These are phyloP conservation scores for Carassius carassius DNA, from an alignment of 2,113 vertebrate species.

Conservation along the genomic window DNA sequence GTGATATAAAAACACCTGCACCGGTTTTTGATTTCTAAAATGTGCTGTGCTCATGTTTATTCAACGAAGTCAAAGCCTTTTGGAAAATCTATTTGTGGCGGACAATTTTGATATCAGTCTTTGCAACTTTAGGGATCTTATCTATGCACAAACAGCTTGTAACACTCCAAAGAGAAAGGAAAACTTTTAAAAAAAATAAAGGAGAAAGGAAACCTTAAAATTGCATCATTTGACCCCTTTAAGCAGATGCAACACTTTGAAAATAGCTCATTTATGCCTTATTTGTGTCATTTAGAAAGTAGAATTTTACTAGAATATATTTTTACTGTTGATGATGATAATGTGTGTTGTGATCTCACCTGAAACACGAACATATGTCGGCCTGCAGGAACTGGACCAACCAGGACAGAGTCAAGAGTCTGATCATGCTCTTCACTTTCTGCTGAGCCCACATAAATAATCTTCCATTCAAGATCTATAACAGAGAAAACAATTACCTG, in stretches of 20 bases:
- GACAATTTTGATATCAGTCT: too few relatives aligned
- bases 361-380: constrained; percentile 94
- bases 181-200: too few relatives aligned
- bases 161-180: too few relatives aligned
- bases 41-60: too few relatives aligned
- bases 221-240: too few relatives aligned
- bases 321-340: background rate
- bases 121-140: too few relatives aligned
- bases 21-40: too few relatives aligned
- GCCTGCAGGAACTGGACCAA: constrained; percentile 89
- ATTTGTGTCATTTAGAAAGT: background rate
- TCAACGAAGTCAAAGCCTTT: too few relatives aligned
- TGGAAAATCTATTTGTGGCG: too few relatives aligned
- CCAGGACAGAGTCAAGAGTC: constrained; percentile 87
- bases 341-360: constrained; percentile 67
- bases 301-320: background rate
- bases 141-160: too few relatives aligned
- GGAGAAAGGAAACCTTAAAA: too few relatives aligned
- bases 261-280: background rate
- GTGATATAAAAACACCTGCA: too few relatives aligned
- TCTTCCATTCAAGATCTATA: constrained; percentile 91
- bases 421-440: constrained; percentile 93
- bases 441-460: constrained; percentile 91
- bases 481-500: constrained; percentile 3
- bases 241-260: background rate